Conservation (phyloP, 37 sponge, comb jelly and placozoan genomes). For the Tethya wilhelma region DNA sequence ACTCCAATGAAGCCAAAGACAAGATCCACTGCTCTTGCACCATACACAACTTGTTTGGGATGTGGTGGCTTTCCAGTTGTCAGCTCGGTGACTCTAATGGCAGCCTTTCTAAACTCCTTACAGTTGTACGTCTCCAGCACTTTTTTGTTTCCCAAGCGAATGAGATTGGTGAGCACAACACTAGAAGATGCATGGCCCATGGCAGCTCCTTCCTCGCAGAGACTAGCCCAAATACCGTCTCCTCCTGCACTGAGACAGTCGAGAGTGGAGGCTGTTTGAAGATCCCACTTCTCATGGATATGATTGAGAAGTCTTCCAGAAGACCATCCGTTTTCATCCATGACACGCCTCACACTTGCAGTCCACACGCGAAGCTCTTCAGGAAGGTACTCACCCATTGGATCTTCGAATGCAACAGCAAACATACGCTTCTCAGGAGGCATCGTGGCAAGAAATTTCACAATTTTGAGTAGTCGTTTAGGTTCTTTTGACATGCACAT, state of each 20-base stretch:
- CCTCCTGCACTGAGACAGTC: slow-evolving; percentile 82
- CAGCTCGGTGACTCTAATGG: slow-evolving; percentile 69
- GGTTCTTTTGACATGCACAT: slow-evolving; percentile 63
- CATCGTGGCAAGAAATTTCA: slow-evolving; percentile 55
- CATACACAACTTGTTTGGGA: slow-evolving; percentile 80
- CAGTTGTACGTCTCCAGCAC: slow-evolving; percentile 77
- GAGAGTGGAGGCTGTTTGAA: slow-evolving; percentile 65
- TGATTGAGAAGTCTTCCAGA: slow-evolving; percentile 71
- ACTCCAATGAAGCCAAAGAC: slow-evolving; percentile 71
- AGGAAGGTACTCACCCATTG: slow-evolving; percentile 75
- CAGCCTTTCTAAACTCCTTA: slow-evolving; percentile 69
- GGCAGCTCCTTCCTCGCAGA: slow-evolving; percentile 91
- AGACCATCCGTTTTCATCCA: slow-evolving; percentile 78
- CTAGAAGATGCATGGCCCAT: slow-evolving; percentile 86
- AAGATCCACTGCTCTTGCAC: slow-evolving; percentile 75
- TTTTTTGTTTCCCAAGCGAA: slow-evolving; percentile 81
- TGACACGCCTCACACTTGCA: slow-evolving; percentile 52
- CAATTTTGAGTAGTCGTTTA: slow-evolving; percentile 61
- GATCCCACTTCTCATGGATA: slow-evolving; percentile 89
- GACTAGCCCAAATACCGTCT: slow-evolving; percentile 86
- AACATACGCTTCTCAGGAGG: slow-evolving; percentile 57
- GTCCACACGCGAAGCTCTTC: slow-evolving; percentile 87
- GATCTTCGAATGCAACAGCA: slow-evolving; percentile 80
- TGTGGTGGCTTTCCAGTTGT: slow-evolving; percentile 72
- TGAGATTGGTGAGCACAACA: slow-evolving; percentile 81